Conservation (phyloP, 2,888 invertebrate species). For the Plebejus melissa region DNA sequence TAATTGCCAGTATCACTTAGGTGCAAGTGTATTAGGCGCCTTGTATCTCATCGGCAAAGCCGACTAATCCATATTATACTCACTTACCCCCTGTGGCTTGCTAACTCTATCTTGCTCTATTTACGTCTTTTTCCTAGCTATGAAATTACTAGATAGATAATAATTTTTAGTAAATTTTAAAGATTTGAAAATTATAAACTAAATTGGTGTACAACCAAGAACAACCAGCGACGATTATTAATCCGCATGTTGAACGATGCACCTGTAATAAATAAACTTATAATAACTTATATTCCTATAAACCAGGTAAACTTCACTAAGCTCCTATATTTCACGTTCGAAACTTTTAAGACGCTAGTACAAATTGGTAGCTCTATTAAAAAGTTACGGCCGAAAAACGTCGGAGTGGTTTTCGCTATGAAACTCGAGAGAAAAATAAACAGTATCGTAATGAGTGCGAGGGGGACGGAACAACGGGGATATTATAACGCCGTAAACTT, state of each 20-base stretch:
- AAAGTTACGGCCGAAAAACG: constrained; percentile 38
- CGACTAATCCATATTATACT: constrained; percentile 34
- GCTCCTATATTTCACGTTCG: constrained; percentile 36
- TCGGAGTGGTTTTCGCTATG: constrained; percentile 35
- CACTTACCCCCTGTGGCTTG: constrained; percentile 12
- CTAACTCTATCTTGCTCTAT: not conserved
- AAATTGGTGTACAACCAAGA: not conserved
- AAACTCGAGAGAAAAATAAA: constrained; percentile 37
- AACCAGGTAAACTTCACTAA: constrained; percentile 35
- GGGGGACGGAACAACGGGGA: constrained; percentile 31
- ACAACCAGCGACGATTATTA: not conserved
- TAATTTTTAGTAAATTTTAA: too few relatives aligned
- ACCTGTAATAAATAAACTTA: constrained; percentile 33
- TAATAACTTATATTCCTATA: constrained; percentile 33
- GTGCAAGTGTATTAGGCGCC: constrained; percentile 60
- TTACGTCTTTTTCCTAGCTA: not conserved
- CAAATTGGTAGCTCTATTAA: constrained; percentile 39
- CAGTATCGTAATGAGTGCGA: constrained; percentile 39
- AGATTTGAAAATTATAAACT: not conserved
- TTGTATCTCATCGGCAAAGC: constrained; percentile 39
- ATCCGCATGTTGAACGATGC: not conserved
- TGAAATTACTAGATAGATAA: too few relatives aligned
- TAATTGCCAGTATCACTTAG: constrained; percentile 43
- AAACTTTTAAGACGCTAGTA: constrained; percentile 39
- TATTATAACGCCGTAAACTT: constrained; percentile 51